phyloP scores from a whole-genome alignment of 1,140 invertebrate genomes.

The Drosophila simulans region DNA sequence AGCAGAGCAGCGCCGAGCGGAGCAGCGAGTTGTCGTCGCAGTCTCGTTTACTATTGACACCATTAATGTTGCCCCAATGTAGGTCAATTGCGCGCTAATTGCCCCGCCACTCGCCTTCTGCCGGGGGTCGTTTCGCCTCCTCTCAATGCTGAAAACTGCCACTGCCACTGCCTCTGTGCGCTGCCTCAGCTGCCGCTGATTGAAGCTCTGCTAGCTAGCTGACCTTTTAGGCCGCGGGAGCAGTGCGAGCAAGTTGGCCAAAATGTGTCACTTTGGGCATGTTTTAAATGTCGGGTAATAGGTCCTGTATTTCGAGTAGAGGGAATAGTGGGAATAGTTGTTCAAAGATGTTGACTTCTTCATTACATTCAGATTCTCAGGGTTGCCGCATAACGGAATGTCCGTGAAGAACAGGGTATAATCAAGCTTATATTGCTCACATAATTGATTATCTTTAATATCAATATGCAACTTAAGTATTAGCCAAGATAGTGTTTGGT shows the following conservation, averaged over 20 bases:
- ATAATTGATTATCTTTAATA: no score
- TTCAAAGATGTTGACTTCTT: no score
- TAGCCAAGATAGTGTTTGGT: no score
- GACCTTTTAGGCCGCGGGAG: constrained; percentile 64
- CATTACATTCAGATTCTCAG: no score
- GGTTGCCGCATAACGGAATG: no score
- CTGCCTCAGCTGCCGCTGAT: constrained; percentile 34
- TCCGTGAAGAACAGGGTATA: no score
- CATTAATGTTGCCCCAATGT: constrained; percentile 83
- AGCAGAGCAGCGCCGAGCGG: constrained; percentile 12
- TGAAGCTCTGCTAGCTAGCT: constrained; percentile 36
- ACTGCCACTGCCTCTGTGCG: constrained; percentile 40
- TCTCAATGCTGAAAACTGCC: constrained; percentile 60
- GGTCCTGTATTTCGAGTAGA: no score
- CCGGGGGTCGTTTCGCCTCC: constrained; percentile 33
- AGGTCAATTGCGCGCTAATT: constrained; percentile 83
- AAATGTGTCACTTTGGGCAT: constrained; percentile 3
- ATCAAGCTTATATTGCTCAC: no score
- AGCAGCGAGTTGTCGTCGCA: constrained; percentile 54
- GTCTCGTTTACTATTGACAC: constrained; percentile 83
- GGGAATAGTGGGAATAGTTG: no score
- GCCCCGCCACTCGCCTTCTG: constrained; percentile 74
- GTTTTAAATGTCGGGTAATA: neutral
- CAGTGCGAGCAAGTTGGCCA: constrained; percentile 26
- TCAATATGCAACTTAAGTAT: no score